phyloP scores from a whole-genome alignment of 1,140 invertebrate species.

The Atta cephalotes region DNA sequence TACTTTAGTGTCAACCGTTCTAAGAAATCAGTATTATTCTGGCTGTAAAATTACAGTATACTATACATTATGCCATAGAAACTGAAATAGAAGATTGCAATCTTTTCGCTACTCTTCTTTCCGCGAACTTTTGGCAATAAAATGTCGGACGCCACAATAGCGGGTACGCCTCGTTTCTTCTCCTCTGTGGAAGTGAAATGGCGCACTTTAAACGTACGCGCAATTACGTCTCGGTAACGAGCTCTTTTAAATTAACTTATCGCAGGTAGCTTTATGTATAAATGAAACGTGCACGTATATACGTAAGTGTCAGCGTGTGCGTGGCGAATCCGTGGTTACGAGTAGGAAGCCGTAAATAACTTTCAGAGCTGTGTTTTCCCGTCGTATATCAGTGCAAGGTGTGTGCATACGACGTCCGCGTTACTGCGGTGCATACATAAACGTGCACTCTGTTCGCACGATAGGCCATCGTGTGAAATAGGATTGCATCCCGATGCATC shows the following conservation, averaged over 20 bases:
- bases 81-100: conserved; percentile 27
- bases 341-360: conserved; percentile 76
- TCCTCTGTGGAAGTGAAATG: conserved; percentile 27
- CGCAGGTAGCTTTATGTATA: conserved; percentile 50
- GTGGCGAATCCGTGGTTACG: conserved; percentile 31
- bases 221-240: conserved; percentile 66
- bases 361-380: conserved; percentile 75
- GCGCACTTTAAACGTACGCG: conserved; percentile 63
- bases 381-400: conserved; percentile 70
- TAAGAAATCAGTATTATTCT: conserved; percentile 10
- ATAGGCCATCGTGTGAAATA: conserved; percentile 48
- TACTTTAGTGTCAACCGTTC: neutral
- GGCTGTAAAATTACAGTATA: neutral
- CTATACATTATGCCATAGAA: neutral
- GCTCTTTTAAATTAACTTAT: conserved; percentile 80
- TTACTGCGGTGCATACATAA: conserved; percentile 54
- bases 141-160: conserved; percentile 42
- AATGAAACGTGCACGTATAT: neutral
- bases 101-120: conserved; percentile 17
- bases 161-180: conserved; percentile 44
- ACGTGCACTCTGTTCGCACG: conserved; percentile 47
- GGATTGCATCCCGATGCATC: conserved; percentile 53
- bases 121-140: conserved; percentile 23
- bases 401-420: conserved; percentile 51
- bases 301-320: neutral